A percentile compares a stretch with the other conserved stretches of the same genome.
These are phyloP conservation scores for Patiria miniata DNA, from an alignment of 35 echinoderm and acorn worm genomes.

Conservation along the genomic window DNA sequence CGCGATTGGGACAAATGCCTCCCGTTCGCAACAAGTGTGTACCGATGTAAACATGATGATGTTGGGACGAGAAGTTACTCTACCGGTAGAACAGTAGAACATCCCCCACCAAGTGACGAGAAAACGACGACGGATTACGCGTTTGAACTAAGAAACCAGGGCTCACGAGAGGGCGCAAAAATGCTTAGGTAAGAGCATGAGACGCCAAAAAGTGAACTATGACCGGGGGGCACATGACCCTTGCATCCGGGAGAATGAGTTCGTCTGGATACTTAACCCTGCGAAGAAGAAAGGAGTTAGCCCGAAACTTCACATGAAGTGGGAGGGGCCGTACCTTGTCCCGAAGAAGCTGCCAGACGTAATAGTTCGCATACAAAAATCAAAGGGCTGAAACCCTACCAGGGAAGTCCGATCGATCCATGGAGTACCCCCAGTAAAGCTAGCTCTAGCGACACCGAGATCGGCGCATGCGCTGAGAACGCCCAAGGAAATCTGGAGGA, in stretches of 20 bases:
- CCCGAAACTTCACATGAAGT: background rate
- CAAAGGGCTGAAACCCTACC: too few relatives aligned
- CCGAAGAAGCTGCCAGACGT: conserved; percentile 55
- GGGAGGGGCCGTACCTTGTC: background rate
- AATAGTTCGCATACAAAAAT: conserved; percentile 50
- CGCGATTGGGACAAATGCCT: too few relatives aligned
- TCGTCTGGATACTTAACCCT: background rate
- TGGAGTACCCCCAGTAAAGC: too few relatives aligned
- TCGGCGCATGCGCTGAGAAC: too few relatives aligned
- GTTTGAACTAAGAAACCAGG: background rate
- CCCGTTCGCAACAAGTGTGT: background rate
- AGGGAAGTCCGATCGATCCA: too few relatives aligned
- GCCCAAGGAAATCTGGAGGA: too few relatives aligned
- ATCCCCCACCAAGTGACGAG: background rate
- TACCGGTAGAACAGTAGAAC: background rate
- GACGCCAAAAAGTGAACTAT: too few relatives aligned
- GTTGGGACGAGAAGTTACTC: background rate
- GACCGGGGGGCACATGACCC: background rate
- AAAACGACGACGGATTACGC: background rate
- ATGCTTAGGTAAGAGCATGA: background rate
- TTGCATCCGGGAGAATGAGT: background rate
- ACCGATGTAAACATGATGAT: background rate
- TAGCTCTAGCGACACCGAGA: too few relatives aligned
- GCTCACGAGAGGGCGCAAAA: too few relatives aligned
- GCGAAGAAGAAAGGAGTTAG: background rate